Percentiles rank a stretch among this genome's conserved stretches.
Conservation (phyloP, 1,140 invertebrate genomes). For the Caenorhabditis latens region DNA sequence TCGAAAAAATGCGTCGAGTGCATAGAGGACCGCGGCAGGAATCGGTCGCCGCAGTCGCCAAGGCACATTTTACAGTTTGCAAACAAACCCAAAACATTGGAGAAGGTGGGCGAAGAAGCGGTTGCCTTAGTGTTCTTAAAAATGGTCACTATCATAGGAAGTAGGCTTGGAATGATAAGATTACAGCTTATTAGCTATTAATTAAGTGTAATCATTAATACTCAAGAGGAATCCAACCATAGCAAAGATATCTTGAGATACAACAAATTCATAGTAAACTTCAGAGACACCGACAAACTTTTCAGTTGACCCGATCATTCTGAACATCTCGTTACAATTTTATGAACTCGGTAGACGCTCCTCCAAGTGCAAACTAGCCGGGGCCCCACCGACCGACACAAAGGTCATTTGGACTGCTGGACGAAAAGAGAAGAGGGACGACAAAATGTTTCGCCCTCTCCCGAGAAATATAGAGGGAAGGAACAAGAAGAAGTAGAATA, state of each 20-base stretch:
- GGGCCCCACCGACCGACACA: constrained; percentile 33
- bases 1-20: constrained; percentile 41
- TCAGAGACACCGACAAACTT: background rate
- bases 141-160: too few species aligned
- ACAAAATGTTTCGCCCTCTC: constrained; percentile 6
- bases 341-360: constrained; percentile 39
- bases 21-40: constrained; percentile 39
- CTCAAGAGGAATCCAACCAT: background rate
- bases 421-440: background rate
- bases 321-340: constrained; percentile 25
- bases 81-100: constrained; percentile 7
- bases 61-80: constrained; percentile 45
- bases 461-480: constrained; percentile 1
- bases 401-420: constrained; percentile 48
- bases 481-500: constrained; percentile 22
- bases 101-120: background rate
- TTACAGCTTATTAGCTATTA: too few species aligned
- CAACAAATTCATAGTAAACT: background rate
- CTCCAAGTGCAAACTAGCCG: constrained; percentile 34
- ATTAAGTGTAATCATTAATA: too few species aligned
- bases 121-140: background rate
- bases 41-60: constrained; percentile 42
- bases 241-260: background rate
- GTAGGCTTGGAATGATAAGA: background rate
- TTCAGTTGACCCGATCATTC: background rate